Evolutionary conservation across 2,113 vertebrate genomes (phyloP).

Genomic region (Sebastes fasciatus): DNA sequence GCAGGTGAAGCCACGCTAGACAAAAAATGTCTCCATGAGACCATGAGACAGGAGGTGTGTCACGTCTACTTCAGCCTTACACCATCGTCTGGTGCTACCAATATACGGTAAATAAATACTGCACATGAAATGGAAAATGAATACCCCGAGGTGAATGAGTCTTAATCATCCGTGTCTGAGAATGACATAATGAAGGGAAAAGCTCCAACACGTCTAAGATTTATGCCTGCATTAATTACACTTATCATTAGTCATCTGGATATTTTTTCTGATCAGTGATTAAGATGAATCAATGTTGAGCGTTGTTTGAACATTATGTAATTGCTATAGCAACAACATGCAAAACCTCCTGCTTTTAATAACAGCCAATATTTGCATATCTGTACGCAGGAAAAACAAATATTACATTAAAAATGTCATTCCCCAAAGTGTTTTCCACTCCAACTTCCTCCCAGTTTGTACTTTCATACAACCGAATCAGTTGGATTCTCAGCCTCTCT

Average conservation of each 20-base stretch:
- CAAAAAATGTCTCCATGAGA: slow-evolving; percentile 15
- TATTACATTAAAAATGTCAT: not conserved
- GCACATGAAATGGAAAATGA: slow-evolving; percentile 27
- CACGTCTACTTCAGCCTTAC: slow-evolving; percentile 30
- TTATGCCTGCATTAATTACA: not conserved
- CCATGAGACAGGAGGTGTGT: slow-evolving; percentile 44
- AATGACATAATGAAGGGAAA: not conserved
- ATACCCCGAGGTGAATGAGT: slow-evolving; percentile 28
- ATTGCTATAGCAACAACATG: slow-evolving; percentile 34
- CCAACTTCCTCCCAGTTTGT: not conserved
- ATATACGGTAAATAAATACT: not conserved
- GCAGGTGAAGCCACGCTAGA: slow-evolving; percentile 57
- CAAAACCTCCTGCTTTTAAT: slow-evolving; percentile 28
- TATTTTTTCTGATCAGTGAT: not conserved
- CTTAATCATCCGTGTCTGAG: slow-evolving; percentile 19
- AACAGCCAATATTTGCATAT: slow-evolving; percentile 42
- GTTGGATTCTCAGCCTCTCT: not conserved
- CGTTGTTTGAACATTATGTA: slow-evolving; percentile 4
- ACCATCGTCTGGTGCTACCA: slow-evolving; percentile 27
- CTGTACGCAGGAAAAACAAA: not conserved
- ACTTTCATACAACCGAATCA: not conserved
- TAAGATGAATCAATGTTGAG: not conserved
- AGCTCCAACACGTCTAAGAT: not conserved
- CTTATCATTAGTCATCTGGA: not conserved
- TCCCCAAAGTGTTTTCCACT: not conserved